Evolutionary conservation across 2,113 vertebrate species (phyloP).

Genomic region (Cyprinodon brontotheroides): DNA sequence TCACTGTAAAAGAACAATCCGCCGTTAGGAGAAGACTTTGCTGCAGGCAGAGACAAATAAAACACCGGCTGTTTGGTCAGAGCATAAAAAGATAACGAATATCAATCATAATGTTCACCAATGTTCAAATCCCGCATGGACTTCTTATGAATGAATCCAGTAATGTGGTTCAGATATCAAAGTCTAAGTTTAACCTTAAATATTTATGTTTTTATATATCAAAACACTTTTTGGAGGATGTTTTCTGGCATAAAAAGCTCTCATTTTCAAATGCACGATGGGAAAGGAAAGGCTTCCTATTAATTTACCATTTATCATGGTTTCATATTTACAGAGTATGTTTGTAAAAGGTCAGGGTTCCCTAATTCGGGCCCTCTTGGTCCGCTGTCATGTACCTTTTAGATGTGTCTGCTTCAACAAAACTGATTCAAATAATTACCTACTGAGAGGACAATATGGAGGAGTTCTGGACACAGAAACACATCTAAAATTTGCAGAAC

Average conservation of each 20-base stretch:
- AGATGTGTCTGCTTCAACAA: no score
- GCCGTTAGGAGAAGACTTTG: neutral
- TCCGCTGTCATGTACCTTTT: no score
- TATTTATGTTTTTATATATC: neutral
- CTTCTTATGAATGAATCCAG: neutral
- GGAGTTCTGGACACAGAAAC: no score
- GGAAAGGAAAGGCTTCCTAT: neutral
- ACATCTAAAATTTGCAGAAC: no score
- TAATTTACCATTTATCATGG: neutral
- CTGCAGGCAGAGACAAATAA: neutral
- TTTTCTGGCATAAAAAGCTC: neutral
- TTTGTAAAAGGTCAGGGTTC: neutral
- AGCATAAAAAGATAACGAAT: neutral
- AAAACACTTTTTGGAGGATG: neutral
- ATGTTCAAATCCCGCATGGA: neutral
- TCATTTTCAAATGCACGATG: neutral
- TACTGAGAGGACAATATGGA: no score
- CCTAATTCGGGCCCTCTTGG: no score
- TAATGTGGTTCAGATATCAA: neutral
- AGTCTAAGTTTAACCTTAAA: neutral
- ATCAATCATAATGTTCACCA: neutral
- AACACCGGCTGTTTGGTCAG: neutral
- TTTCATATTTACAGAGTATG: neutral
- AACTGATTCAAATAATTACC: no score
- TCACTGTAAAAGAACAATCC: conserved; percentile 12